Evolutionary conservation across 1,140 invertebrate genomes (phyloP).

Genomic region (Drosophila rhopaloa): DNA sequence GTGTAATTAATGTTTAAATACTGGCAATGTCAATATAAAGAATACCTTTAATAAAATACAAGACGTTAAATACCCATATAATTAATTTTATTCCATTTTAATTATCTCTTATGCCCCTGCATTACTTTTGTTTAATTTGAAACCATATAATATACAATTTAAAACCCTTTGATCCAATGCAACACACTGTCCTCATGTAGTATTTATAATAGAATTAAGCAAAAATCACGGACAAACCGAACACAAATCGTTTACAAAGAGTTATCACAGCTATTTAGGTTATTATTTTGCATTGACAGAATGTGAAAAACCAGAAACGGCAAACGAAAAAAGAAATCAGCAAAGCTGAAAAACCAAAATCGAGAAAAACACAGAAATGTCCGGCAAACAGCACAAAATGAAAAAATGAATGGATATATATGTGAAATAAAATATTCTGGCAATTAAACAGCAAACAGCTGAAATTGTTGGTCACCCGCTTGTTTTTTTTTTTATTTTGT

Average conservation of each 20-base stretch:
- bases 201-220: constrained; percentile 46
- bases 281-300: constrained; percentile 46
- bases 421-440: constrained; percentile 74
- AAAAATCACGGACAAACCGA: constrained; percentile 28
- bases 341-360: constrained; percentile 19
- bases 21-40: too few species aligned
- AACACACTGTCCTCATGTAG: constrained; percentile 21
- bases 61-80: too few species aligned
- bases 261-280: constrained; percentile 43
- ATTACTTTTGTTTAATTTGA: constrained; percentile 1
- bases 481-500: constrained; percentile 13
- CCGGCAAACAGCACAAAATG: constrained; percentile 34
- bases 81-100: neutral
- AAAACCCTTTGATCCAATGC: neutral
- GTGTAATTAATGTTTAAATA: too few species aligned
- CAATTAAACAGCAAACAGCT: constrained; percentile 68
- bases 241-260: constrained; percentile 47
- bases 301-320: constrained; percentile 34
- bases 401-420: constrained; percentile 17
- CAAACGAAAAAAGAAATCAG: constrained; percentile 7
- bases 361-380: constrained; percentile 31
- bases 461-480: constrained; percentile 12
- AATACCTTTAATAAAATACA: too few species aligned
- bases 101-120: neutral
- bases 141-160: neutral